Evolutionary conservation across 2,888 invertebrate species (phyloP).

Genomic region (Cordilura impudica): DNA sequence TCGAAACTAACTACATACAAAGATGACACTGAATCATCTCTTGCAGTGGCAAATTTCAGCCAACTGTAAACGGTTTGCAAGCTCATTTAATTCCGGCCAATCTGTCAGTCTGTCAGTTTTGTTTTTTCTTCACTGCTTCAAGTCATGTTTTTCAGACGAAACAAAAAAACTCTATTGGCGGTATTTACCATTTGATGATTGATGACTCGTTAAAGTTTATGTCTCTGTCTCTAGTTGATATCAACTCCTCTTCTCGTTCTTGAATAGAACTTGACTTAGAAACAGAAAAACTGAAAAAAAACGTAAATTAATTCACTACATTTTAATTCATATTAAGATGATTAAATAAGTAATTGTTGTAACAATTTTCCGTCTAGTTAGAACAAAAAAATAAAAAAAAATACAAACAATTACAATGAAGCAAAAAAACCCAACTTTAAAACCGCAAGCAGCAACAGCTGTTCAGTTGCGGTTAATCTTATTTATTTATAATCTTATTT

Average conservation of each 20-base stretch:
- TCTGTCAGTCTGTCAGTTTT: conserved; percentile 75
- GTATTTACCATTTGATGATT: conserved; percentile 74
- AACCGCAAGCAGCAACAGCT: conserved; percentile 48
- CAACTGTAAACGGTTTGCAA: conserved; percentile 37
- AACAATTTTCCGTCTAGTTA: conserved; percentile 51
- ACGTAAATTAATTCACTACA: conserved; percentile 39
- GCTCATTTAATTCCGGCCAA: conserved; percentile 70
- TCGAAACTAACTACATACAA: conserved; percentile 22
- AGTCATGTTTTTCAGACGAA: conserved; percentile 20
- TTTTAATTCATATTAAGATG: conserved; percentile 59
- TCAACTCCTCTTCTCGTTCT: not conserved
- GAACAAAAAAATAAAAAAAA: not conserved
- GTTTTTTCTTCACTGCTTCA: conserved; percentile 28
- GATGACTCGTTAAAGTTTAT: conserved; percentile 71
- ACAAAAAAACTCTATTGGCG: conserved; percentile 67
- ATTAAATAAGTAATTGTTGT: conserved; percentile 61
- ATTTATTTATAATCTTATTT: not conserved
- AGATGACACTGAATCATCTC: conserved; percentile 33
- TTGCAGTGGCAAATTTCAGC: conserved; percentile 1
- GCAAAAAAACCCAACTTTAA: conserved; percentile 34
- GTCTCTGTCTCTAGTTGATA: conserved; percentile 30
- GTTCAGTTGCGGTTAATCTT: conserved; percentile 29
- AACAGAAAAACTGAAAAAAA: not conserved
- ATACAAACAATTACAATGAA: conserved; percentile 18
- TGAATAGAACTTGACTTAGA: not conserved